phyloP scores from a whole-genome alignment of 2,888 invertebrate species.

The Philereme vetulata region DNA sequence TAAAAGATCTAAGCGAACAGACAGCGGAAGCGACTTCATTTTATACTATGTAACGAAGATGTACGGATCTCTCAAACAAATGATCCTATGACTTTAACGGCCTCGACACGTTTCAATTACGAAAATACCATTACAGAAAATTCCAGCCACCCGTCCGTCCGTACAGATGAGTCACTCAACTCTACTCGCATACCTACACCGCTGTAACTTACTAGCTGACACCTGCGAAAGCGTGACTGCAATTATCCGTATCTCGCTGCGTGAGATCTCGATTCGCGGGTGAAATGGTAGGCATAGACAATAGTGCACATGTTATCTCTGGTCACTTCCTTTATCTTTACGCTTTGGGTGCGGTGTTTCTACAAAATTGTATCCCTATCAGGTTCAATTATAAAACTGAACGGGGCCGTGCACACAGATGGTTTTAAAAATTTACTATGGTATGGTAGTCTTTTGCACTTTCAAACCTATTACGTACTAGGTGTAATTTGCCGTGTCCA shows the following conservation, averaged over 20 bases:
- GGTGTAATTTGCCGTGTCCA: no score
- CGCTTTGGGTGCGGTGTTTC: conserved; percentile 14
- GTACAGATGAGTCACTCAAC: conserved; percentile 23
- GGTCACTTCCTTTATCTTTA: conserved; percentile 26
- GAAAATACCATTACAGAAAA: conserved; percentile 7
- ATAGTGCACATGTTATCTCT: conserved; percentile 24
- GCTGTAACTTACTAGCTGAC: conserved; percentile 30
- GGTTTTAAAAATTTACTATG: background rate
- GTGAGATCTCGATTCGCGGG: conserved; percentile 33
- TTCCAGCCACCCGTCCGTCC: conserved; percentile 16
- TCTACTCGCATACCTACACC: conserved; percentile 11
- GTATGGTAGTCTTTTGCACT: no score
- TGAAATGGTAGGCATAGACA: conserved; percentile 29
- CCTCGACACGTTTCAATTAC: conserved; percentile 1
- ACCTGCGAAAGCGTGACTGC: conserved; percentile 42
- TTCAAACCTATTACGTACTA: no score
- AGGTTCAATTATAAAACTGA: conserved; percentile 16
- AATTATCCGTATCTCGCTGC: conserved; percentile 39
- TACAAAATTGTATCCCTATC: conserved; percentile 6
- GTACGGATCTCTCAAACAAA: no score
- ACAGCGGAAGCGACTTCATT: no score
- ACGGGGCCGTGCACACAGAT: conserved; percentile 11
- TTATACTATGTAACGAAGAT: no score
- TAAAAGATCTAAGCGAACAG: no score
- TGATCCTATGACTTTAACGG: no score